Evolutionary conservation across 2,113 vertebrate genomes (phyloP).

Genomic region (Thomomys bottae): DNA sequence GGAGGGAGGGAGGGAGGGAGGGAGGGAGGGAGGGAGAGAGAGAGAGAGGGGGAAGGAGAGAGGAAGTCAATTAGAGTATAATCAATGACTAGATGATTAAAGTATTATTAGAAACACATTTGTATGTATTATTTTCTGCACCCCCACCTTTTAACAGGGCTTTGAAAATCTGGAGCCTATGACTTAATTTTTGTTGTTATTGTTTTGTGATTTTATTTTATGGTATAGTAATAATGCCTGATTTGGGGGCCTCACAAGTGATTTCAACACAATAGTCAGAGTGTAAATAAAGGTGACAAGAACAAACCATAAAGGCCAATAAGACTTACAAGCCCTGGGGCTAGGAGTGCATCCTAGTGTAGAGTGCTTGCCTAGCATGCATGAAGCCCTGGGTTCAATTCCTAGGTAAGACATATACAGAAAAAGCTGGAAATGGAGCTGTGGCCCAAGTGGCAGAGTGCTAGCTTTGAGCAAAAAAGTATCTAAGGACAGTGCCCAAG

Average conservation of each 20-base stretch:
- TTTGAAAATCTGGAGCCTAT: neutral
- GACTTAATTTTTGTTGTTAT: constrained; percentile 27
- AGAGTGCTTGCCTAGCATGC: no score
- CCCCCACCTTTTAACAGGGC: neutral
- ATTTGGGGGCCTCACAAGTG: neutral
- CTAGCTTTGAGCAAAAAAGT: no score
- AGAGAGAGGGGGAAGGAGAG: no score
- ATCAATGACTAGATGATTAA: neutral
- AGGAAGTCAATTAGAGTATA: neutral
- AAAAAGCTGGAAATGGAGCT: no score
- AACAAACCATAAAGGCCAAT: neutral
- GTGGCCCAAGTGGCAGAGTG: no score
- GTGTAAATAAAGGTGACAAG: neutral
- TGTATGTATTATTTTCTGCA: neutral
- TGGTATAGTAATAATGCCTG: neutral
- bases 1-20: neutral
- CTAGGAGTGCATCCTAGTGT: no score
- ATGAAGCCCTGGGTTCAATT: no score
- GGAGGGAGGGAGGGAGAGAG: no score
- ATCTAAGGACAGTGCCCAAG: no score
- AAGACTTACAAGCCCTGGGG: neutral
- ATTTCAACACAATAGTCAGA: neutral
- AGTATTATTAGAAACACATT: neutral
- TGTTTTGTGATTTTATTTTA: constrained; percentile 22
- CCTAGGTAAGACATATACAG: no score